Percentiles rank a stretch among this genome's conserved stretches.
Evolutionary conservation across 2,888 invertebrate species (phyloP).

Genomic region (Caenorhabditis afra): DNA sequence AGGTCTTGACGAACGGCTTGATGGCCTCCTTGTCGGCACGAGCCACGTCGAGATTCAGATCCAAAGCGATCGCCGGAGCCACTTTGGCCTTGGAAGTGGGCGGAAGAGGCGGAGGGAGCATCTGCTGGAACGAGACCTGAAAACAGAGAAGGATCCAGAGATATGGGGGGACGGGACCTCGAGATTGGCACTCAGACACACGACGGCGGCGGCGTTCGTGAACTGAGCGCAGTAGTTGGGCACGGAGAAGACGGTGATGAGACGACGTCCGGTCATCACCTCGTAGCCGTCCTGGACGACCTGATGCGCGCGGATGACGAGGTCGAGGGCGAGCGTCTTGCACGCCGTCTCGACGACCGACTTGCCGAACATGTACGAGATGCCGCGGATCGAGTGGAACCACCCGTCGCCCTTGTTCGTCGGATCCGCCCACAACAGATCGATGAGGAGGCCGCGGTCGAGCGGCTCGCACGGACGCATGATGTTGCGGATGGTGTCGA

Average conservation of each 20-base stretch:
- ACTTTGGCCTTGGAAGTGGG: conserved; percentile 32
- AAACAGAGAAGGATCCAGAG: no score
- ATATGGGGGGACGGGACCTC: conserved; percentile 45
- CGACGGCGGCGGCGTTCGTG: conserved; percentile 75
- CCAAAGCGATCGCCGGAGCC: conserved; percentile 50
- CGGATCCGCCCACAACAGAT: conserved; percentile 76
- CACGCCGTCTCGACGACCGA: conserved; percentile 68
- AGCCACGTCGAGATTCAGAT: conserved; percentile 26
- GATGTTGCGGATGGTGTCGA: conserved; percentile 71
- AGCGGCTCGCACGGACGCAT: conserved; percentile 73
- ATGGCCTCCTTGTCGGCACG: conserved; percentile 55
- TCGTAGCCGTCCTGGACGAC: conserved; percentile 77
- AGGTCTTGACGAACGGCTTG: conserved; percentile 36
- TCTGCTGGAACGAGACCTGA: conserved; percentile 45
- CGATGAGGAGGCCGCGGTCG: conserved; percentile 74
- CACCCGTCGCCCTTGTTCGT: conserved; percentile 75
- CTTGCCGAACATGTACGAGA: conserved; percentile 74
- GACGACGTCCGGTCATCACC: conserved; percentile 71
- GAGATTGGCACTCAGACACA: conserved; percentile 70
- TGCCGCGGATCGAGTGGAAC: conserved; percentile 70
- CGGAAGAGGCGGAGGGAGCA: conserved; percentile 36
- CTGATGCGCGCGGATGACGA: conserved; percentile 75
- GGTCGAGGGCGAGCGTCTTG: conserved; percentile 68
- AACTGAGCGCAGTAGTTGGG: conserved; percentile 74
- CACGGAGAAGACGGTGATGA: conserved; percentile 76